Evolutionary conservation across 2,888 invertebrate species (phyloP).

Genomic region (Folsomia candida): DNA sequence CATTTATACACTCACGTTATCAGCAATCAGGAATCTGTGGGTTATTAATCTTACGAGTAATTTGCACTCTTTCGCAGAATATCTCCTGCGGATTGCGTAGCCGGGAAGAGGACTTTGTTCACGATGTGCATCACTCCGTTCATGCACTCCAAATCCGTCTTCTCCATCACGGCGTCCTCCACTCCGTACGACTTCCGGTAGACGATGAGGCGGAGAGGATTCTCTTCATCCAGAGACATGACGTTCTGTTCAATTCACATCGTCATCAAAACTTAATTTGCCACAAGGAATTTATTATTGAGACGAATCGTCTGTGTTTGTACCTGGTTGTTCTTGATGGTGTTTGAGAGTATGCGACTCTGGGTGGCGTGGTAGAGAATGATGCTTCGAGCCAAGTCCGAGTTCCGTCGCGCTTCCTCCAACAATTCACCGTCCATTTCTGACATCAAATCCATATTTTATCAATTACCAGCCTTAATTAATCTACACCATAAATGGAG

Average conservation of each 20-base stretch:
- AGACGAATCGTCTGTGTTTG: background rate
- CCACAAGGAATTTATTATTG: too few species aligned
- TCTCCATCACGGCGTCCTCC: slow-evolving; percentile 56
- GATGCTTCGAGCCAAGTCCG: slow-evolving; percentile 53
- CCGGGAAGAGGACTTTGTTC: slow-evolving; percentile 56
- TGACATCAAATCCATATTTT: slow-evolving; percentile 30
- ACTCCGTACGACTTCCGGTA: slow-evolving; percentile 57
- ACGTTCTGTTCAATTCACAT: slow-evolving; percentile 51
- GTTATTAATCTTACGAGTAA: slow-evolving; percentile 54
- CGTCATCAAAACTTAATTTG: background rate
- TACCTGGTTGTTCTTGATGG: slow-evolving; percentile 55
- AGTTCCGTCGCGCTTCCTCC: slow-evolving; percentile 52
- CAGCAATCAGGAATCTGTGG: too few species aligned
- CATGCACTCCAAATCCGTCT: slow-evolving; percentile 55
- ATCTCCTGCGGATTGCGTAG: slow-evolving; percentile 55
- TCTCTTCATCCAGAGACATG: slow-evolving; percentile 54
- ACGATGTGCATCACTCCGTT: slow-evolving; percentile 58
- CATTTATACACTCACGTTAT: too few species aligned
- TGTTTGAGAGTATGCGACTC: slow-evolving; percentile 54
- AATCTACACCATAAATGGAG: background rate
- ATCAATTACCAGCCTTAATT: background rate
- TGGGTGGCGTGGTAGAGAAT: slow-evolving; percentile 56
- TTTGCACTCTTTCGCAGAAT: slow-evolving; percentile 55
- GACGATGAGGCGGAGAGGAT: slow-evolving; percentile 56
- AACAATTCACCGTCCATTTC: slow-evolving; percentile 53